phyloP scores from a whole-genome alignment of 2,797 vertebrate genomes.

The Aeoliscus strigatus region DNA sequence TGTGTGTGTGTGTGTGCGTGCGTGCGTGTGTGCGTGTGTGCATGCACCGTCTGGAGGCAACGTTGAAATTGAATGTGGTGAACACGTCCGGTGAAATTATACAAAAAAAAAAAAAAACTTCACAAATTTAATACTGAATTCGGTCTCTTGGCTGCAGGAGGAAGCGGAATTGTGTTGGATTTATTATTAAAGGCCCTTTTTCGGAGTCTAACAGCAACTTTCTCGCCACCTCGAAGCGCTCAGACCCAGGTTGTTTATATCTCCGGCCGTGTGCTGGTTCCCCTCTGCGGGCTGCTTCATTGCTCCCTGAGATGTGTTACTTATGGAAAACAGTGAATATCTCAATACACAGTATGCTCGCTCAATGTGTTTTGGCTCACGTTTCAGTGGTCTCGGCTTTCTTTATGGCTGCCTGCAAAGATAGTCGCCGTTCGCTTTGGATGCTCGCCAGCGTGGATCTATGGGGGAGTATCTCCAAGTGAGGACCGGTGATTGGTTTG shows the following conservation, averaged over 20 bases:
- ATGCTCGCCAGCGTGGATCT: constrained; percentile 61
- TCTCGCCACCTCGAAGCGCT: constrained; percentile 47
- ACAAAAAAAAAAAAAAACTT: constrained; percentile 56
- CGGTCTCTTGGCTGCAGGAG: constrained; percentile 16
- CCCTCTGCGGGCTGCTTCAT: constrained; percentile 55
- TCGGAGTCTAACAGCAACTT: constrained; percentile 45
- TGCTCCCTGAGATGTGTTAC: constrained; percentile 64
- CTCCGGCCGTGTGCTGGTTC: constrained; percentile 45
- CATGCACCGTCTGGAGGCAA: constrained; percentile 56
- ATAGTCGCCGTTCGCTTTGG: constrained; percentile 64
- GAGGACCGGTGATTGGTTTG: constrained; percentile 60
- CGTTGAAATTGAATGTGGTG: constrained; percentile 55
- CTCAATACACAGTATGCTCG: constrained; percentile 65
- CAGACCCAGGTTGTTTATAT: constrained; percentile 61
- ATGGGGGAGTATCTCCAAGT: constrained; percentile 60
- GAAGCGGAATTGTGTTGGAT: constrained; percentile 41
- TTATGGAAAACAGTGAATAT: constrained; percentile 73
- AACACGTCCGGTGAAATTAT: constrained; percentile 25
- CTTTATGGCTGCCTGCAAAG: constrained; percentile 66
- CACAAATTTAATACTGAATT: constrained; percentile 51
- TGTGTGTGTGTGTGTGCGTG: constrained; percentile 11
- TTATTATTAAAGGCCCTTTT: constrained; percentile 24
- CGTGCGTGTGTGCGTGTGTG: constrained; percentile 4
- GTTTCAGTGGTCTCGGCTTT: constrained; percentile 61
- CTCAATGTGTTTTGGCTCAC: constrained; percentile 67